Conservation (phyloP, 2,113 vertebrate species). For the Apteryx mantelli region DNA sequence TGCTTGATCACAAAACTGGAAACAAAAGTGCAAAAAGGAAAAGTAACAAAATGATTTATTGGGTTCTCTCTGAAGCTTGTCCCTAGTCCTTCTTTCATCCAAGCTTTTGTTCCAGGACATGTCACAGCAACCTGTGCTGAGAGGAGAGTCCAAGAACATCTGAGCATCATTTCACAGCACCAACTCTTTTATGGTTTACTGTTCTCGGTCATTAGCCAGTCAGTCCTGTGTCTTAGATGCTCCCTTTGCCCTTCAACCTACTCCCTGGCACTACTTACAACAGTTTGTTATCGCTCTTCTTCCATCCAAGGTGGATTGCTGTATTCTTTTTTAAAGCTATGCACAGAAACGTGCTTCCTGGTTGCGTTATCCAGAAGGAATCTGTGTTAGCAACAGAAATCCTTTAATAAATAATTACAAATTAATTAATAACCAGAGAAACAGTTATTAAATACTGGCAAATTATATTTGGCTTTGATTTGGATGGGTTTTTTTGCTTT, state of each 20-base stretch:
- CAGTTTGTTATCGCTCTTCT: neutral
- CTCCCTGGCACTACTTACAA: neutral
- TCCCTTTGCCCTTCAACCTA: neutral
- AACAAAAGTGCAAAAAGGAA: neutral
- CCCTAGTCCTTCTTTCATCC: neutral
- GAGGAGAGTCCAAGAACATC: neutral
- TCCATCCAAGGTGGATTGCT: neutral
- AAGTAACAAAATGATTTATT: neutral
- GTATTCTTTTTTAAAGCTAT: neutral
- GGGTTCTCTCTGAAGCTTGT: neutral
- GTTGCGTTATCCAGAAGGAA: neutral
- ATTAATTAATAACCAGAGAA: neutral
- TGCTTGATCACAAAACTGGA: neutral
- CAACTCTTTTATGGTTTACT: neutral
- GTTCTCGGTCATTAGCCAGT: neutral
- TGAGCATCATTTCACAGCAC: neutral
- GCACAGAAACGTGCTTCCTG: neutral
- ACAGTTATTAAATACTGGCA: neutral
- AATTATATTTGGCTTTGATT: neutral
- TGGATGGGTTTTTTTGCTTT: neutral
- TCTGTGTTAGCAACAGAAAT: neutral
- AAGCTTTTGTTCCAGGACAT: neutral
- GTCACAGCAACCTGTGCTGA: neutral
- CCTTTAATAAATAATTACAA: neutral
- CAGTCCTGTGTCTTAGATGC: neutral